These are phyloP conservation scores for Perca schrenkii DNA, from an alignment of 2,113 vertebrate species.

Conservation along the genomic window DNA sequence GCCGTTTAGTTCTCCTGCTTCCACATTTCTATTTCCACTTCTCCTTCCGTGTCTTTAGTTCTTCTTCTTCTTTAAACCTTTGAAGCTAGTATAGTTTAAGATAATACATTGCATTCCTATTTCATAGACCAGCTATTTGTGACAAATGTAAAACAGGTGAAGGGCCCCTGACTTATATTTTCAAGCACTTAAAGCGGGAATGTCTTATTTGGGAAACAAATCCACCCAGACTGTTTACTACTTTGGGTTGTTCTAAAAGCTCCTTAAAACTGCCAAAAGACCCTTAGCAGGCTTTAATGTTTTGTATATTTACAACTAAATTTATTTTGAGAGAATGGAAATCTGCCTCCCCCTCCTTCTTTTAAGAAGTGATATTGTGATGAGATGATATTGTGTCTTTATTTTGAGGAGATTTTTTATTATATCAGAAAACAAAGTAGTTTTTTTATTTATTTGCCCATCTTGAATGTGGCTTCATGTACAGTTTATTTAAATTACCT, in stretches of 20 bases:
- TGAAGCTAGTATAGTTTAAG: not conserved
- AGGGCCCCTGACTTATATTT: no score
- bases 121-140: no score
- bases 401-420: not conserved
- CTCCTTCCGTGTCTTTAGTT: not conserved
- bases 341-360: not conserved
- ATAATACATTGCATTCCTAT: not conserved
- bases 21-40: not conserved
- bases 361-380: not conserved
- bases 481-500: not conserved
- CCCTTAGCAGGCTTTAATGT: not conserved
- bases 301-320: not conserved
- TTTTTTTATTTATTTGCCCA: not conserved
- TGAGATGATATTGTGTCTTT: not conserved
- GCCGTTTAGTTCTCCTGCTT: not conserved
- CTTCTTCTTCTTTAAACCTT: not conserved
- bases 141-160: no score
- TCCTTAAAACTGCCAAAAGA: not conserved
- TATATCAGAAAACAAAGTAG: not conserved
- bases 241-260: not conserved
- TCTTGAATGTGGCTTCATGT: not conserved
- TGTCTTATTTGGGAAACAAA: no score
- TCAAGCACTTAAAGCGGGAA: no score
- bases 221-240: no score
- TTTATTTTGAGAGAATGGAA: not conserved